Evolutionary conservation across 2,888 invertebrate species (phyloP), one percentile per base, ranked within the genome.

Genomic region (Diplolepis rosae): DNA sequence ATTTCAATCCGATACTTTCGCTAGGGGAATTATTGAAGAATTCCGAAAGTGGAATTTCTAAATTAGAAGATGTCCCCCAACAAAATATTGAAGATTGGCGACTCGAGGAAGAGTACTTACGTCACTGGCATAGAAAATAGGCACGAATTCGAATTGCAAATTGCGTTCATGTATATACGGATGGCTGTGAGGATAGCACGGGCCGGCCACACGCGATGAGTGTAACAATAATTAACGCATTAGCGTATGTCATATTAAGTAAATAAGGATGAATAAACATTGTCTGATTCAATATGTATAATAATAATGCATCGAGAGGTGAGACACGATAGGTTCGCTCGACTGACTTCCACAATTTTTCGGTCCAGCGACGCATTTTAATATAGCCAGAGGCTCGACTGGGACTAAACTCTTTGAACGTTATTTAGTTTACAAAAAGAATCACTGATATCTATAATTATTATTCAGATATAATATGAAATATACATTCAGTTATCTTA

Each of bases 161-260:
- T 61, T 61, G 39, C 61, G 61, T 61, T 61, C 61, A 61, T 61
- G 61, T 61, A 61, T n/a, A 61, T 61, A 61, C 35, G 61, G 61
- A 61, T 61, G 61, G 61, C 39, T 61, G 61, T 61, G 61, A 79
- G 85, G 86, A 81, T 87, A 88, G 88, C 88, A 88, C 84, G 83
- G 86, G 88, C 86, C 81, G 88, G 88, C 87, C 87, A 88, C 86
- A 87, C 88, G 83, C 82, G 81, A 84, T 85, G 86, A 83, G 83
- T 83, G 84, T 86, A 87, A 85, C 83, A 85, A 81, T 84, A 83
- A 85, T 85, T 86, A 87, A 85, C 80, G 83, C 84, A 80, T 85
- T 61, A 86, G 84, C 73, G 76, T 85, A 85, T 84, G 84, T 80
- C 72, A 76, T 79, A 81, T 82, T 79, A 80, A 77, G 79, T 82